These are phyloP conservation scores for Crypturellus tataupa DNA, from an alignment of 2,797 vertebrate species.

Conservation along the genomic window DNA sequence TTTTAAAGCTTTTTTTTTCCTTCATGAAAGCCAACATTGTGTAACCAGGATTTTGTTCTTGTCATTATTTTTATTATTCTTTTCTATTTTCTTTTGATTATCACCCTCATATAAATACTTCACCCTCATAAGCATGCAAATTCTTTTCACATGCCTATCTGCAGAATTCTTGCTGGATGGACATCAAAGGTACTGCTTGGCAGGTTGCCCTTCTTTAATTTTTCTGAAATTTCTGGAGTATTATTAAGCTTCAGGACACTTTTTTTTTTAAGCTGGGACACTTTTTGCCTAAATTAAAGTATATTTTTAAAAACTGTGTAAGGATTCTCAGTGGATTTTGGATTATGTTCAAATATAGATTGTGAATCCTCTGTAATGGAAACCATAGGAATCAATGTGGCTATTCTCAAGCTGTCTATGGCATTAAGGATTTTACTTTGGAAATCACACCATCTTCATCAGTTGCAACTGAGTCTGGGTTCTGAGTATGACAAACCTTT, in stretches of 20 bases:
- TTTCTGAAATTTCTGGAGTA: not conserved
- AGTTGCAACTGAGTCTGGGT: not conserved
- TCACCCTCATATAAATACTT: not conserved
- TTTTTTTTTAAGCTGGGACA: too few relatives aligned
- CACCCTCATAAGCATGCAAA: not conserved
- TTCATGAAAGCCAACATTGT: not conserved
- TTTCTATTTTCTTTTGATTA: not conserved
- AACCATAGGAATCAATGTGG: not conserved
- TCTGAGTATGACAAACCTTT: not conserved
- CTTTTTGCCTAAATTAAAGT: not conserved
- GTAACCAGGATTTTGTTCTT: not conserved
- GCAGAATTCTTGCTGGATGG: not conserved
- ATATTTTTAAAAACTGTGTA: not conserved
- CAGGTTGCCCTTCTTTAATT: not conserved
- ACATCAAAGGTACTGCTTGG: not conserved
- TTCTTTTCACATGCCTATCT: not conserved
- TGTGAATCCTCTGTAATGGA: not conserved
- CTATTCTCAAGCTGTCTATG: not conserved
- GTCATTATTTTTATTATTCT: rapidly evolving
- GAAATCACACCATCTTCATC: not conserved
- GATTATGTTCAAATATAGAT: not conserved
- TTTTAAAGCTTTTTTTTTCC: not conserved
- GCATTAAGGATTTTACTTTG: not conserved
- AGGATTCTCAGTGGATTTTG: not conserved
- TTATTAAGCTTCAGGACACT: not conserved